phyloP scores from a whole-genome alignment of 1,140 invertebrate genomes.

The Papilio glaucus region DNA sequence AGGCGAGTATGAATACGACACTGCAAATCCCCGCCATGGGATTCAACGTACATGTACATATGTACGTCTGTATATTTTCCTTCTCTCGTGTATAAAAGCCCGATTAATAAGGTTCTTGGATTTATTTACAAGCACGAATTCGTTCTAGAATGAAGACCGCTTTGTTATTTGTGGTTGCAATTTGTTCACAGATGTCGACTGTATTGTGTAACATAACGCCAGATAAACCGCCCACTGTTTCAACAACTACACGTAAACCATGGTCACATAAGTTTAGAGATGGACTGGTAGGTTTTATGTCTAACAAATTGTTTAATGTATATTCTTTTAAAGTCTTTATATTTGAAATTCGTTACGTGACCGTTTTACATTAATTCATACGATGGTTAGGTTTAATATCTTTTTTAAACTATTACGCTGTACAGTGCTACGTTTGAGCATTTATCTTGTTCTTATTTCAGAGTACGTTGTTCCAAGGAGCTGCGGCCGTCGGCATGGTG shows the following conservation, averaged over 20 bases:
- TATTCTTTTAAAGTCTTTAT: no score
- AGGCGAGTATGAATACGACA: background rate
- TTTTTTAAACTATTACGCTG: no score
- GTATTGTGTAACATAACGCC: slow-evolving; percentile 40
- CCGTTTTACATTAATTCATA: no score
- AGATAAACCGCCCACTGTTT: background rate
- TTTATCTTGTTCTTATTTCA: no score
- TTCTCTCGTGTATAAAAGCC: slow-evolving; percentile 40
- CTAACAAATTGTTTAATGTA: no score
- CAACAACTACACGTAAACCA: slow-evolving; percentile 50
- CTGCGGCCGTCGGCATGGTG: no score
- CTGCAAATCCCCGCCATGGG: background rate
- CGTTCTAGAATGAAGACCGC: slow-evolving; percentile 47
- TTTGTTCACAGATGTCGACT: slow-evolving; percentile 43
- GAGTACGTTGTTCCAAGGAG: no score
- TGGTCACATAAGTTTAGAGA: slow-evolving; percentile 56
- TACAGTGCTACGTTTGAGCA: no score
- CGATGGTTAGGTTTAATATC: no score
- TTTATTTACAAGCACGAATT: slow-evolving; percentile 23
- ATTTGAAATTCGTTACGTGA: no score
- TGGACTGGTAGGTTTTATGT: slow-evolving; percentile 56
- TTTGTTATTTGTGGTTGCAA: slow-evolving; percentile 45
- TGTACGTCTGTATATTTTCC: slow-evolving; percentile 28
- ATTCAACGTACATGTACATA: background rate
- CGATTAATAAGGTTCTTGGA: slow-evolving; percentile 29